Percentiles rank a stretch among this genome's conserved stretches.
phyloP scores from a whole-genome alignment of 1,140 invertebrate species.

The Drosophila subpulchrella region DNA sequence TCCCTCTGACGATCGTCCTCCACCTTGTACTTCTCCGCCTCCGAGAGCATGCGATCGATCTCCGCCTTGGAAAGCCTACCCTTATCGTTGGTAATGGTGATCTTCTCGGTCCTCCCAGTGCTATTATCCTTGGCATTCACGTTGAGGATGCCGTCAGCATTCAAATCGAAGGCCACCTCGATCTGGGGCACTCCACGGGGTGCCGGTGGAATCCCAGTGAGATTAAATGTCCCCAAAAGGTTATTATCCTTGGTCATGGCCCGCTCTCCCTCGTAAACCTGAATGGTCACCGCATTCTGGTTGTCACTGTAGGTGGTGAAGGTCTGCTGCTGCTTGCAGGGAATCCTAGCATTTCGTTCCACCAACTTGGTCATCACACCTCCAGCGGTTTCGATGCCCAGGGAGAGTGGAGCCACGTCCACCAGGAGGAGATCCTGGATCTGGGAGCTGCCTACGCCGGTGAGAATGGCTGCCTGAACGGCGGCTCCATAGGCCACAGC shows the following conservation, averaged over 20 bases:
- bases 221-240: slow-evolving; percentile 91
- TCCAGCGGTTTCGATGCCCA: slow-evolving; percentile 89
- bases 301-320: slow-evolving; percentile 89
- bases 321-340: slow-evolving; percentile 88
- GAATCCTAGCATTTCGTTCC: slow-evolving; percentile 89
- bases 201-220: slow-evolving; percentile 90
- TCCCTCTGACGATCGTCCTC: slow-evolving; percentile 89
- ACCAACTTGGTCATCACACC: slow-evolving; percentile 89
- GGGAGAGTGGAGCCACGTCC: slow-evolving; percentile 90
- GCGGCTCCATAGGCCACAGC: slow-evolving; percentile 90
- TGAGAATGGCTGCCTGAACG: slow-evolving; percentile 91
- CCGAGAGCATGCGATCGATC: slow-evolving; percentile 96
- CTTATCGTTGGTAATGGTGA: slow-evolving; percentile 97
- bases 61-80: slow-evolving; percentile 95
- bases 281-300: slow-evolving; percentile 91
- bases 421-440: slow-evolving; percentile 92
- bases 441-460: slow-evolving; percentile 88
- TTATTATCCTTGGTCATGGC: slow-evolving; percentile 93
- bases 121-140: slow-evolving; percentile 92
- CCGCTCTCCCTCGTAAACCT: slow-evolving; percentile 90
- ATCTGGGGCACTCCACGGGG: slow-evolving; percentile 87
- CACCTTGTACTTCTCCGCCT: slow-evolving; percentile 89
- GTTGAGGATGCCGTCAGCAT: slow-evolving; percentile 92
- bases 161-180: slow-evolving; percentile 91
- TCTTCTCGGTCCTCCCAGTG: slow-evolving; percentile 91